Base-by-base conservation (phyloP, 2,888 invertebrate species). In the Acheta domesticus region DNA sequence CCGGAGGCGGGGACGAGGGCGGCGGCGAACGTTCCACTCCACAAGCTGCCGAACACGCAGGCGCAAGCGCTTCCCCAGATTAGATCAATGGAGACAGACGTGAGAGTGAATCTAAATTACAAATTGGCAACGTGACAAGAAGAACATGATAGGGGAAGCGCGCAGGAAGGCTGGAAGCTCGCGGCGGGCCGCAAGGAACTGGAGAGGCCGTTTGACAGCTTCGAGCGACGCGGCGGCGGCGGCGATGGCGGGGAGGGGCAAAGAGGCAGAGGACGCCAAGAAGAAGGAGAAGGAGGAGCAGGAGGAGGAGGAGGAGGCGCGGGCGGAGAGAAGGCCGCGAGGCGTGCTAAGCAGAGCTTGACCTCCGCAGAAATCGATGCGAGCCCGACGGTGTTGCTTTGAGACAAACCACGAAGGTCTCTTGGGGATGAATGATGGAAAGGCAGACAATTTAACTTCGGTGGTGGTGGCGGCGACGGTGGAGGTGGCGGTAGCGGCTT, bases 1-100 rank as follows among this genome's bases (percentile, higher is more conserved):
- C 2, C 14, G 3, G 50, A 1, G n/a, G 62, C 14, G 62, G n/a
- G 62, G 16, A 62, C 62, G 62, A 62, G 62, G 62, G 62, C 16
- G n/a, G 62, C 16, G 62, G 62, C 14, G 62, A 62, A n/a, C 62
- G n/a, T 62, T 62, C 62, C 62, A 62, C 62, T 62, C 62, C 62
- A 62, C 62, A 62, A 62, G 62, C 62, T 62, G 62, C 62, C 62
- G 62, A 62, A 62, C 62, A 62, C 62, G 62, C 62, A 62, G 62
- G 62, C 62, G 62, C 62, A 62, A n/a, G 16, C 62, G 62, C 62
- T 62, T 62, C 62, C 14, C 16, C 62, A 62, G 62, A 62, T 62
- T 62, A 62, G 62, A 62, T 62, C 62, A 62, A 62, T 62, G 62
- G 62, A 62, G 62, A 62, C 62, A 62, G 62, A 62, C 62, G 62